Conservation (phyloP, 2,797 vertebrate species). For the Syngnathus rostellatus region DNA sequence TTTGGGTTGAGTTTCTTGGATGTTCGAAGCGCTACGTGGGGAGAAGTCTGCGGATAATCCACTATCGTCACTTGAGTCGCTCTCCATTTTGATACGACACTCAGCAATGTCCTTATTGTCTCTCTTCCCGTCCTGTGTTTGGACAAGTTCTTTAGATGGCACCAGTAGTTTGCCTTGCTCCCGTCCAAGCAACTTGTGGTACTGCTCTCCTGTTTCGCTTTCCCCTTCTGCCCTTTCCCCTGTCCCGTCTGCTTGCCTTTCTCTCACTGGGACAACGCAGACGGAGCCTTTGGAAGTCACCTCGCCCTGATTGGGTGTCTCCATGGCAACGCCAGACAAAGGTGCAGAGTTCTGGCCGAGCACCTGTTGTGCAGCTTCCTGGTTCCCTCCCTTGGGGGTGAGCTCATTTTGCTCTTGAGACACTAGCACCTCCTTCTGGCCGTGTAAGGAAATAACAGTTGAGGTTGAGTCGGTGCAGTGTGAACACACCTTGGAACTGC, state of each 20-base stretch:
- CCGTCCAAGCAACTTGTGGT: conserved; percentile 22
- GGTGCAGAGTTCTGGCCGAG: conserved; percentile 53
- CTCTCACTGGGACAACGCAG: conserved; percentile 43
- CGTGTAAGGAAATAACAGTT: conserved; percentile 18
- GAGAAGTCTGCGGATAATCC: conserved; percentile 70
- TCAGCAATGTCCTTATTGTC: conserved; percentile 14
- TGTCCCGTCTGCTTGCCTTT: conserved; percentile 36
- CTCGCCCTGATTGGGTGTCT: conserved; percentile 52
- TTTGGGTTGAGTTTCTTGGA: conserved; percentile 11
- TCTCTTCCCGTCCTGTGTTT: conserved; percentile 9
- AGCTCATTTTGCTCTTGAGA: conserved; percentile 20
- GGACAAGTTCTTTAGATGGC: conserved; percentile 17
- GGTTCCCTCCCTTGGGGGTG: conserved; percentile 36
- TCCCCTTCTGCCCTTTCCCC: conserved; percentile 39
- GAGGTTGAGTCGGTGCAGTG: conserved; percentile 1
- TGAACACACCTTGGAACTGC: not conserved
- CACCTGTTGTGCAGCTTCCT: conserved; percentile 70
- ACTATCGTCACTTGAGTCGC: conserved; percentile 64
- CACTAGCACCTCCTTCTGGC: conserved; percentile 58
- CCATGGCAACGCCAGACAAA: conserved; percentile 63
- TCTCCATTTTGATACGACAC: conserved; percentile 54
- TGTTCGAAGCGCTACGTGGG: conserved; percentile 51
- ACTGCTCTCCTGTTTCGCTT: conserved; percentile 37
- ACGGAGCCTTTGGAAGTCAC: conserved; percentile 37
- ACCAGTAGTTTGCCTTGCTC: conserved; percentile 13